phyloP scores from a whole-genome alignment of 2,113 vertebrate species.

The Corvus moneduloides region DNA sequence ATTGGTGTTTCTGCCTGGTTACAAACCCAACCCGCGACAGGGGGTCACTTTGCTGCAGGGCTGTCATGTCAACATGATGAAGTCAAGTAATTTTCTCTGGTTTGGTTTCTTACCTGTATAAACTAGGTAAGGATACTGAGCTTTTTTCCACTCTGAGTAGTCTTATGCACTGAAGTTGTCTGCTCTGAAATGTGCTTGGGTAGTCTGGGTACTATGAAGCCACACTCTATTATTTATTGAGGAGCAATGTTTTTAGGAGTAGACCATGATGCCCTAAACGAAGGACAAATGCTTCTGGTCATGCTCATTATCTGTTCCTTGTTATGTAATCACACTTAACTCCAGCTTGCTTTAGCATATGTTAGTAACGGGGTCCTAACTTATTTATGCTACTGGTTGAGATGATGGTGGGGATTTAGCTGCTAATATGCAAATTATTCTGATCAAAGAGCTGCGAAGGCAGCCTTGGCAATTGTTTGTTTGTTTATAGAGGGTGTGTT shows the following conservation, averaged over 20 bases:
- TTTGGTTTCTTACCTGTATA: background rate
- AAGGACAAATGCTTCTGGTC: background rate
- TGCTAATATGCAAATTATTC: background rate
- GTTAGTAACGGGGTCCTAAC: background rate
- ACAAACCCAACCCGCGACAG: too few relatives aligned
- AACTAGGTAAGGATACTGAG: background rate
- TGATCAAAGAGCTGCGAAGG: background rate
- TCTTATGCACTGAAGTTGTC: background rate
- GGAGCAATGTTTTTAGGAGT: rapidly evolving
- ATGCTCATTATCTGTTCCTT: background rate
- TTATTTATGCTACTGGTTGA: background rate
- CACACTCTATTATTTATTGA: background rate
- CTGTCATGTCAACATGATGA: background rate
- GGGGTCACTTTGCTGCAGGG: background rate
- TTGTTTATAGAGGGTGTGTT: background rate
- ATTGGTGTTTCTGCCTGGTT: too few relatives aligned
- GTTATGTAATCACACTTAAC: background rate
- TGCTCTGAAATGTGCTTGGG: background rate
- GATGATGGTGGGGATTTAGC: background rate
- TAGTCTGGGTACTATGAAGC: background rate
- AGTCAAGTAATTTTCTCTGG: background rate
- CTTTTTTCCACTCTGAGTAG: background rate
- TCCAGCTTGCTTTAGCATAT: background rate
- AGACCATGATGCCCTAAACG: background rate
- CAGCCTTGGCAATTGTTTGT: rapidly evolving